Conservation (phyloP, 2,797 vertebrate species). For the Coregonus sp. region DNA sequence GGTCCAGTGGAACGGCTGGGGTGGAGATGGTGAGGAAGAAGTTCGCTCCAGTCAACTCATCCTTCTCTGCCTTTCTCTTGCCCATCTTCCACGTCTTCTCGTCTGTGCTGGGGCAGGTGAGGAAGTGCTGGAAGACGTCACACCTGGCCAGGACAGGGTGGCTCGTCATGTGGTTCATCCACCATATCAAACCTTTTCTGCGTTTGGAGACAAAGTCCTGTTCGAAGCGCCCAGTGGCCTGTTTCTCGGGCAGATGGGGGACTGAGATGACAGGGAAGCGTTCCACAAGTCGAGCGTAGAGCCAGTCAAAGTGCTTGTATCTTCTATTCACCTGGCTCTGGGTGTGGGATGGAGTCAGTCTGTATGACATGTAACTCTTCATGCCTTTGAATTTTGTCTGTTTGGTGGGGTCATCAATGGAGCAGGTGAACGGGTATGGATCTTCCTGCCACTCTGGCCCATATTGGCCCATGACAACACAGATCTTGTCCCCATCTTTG, state of each 20-base stretch:
- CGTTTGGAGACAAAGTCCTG: constrained; percentile 97
- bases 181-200: constrained; percentile 93
- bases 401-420: constrained; percentile 95
- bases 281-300: constrained; percentile 89
- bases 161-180: constrained; percentile 98
- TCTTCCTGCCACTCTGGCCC: constrained; percentile 95
- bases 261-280: constrained; percentile 96
- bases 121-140: constrained; percentile 95
- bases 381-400: constrained; percentile 99
- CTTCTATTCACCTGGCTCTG: constrained; percentile 89
- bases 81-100: constrained; percentile 97
- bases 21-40: constrained; percentile 95
- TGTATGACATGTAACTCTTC: constrained; percentile 99
- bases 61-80: constrained; percentile 93
- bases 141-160: constrained; percentile 92
- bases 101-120: constrained; percentile 84
- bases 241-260: constrained; percentile 94
- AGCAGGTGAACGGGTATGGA: constrained; percentile 88
- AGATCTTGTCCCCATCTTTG: constrained; percentile 88
- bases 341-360: constrained; percentile 89
- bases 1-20: constrained; percentile 80
- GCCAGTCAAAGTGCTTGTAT: constrained; percentile 98
- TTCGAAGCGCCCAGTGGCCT: constrained; percentile 95
- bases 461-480: constrained; percentile 83
- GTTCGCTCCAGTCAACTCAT: constrained; percentile 92